Conservation (phyloP, 2,113 vertebrate species). For the Cavia porcellus region DNA sequence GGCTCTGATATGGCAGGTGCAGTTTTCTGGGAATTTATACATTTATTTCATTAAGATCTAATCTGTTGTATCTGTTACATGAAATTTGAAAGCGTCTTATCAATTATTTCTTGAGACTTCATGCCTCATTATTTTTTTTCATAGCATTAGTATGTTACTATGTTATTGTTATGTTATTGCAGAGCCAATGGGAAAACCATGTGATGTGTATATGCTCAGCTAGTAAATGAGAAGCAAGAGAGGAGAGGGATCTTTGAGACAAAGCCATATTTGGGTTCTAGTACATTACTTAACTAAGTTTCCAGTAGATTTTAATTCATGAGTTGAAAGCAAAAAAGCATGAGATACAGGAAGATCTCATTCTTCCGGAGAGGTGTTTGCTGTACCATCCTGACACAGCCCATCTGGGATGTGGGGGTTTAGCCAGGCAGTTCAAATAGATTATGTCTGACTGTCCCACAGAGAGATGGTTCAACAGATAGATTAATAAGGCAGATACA, state of each 20-base stretch:
- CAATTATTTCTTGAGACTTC: no score
- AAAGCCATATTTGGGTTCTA: background rate
- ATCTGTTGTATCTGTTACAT: no score
- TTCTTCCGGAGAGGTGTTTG: background rate
- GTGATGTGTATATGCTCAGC: background rate
- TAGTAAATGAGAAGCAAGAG: background rate
- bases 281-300: background rate
- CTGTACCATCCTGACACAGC: background rate
- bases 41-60: no score
- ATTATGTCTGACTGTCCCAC: background rate
- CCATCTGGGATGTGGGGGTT: background rate
- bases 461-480: no score
- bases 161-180: background rate
- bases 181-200: background rate
- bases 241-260: background rate
- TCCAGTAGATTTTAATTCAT: background rate
- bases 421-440: background rate
- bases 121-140: no score
- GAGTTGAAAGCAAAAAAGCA: background rate
- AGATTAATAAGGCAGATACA: background rate
- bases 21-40: no score
- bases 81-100: no score
- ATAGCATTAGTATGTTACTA: no score
- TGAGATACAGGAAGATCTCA: background rate
- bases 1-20: no score